Evolutionary conservation across 2,113 vertebrate genomes (phyloP).

Genomic region (Ellobius talpinus): DNA sequence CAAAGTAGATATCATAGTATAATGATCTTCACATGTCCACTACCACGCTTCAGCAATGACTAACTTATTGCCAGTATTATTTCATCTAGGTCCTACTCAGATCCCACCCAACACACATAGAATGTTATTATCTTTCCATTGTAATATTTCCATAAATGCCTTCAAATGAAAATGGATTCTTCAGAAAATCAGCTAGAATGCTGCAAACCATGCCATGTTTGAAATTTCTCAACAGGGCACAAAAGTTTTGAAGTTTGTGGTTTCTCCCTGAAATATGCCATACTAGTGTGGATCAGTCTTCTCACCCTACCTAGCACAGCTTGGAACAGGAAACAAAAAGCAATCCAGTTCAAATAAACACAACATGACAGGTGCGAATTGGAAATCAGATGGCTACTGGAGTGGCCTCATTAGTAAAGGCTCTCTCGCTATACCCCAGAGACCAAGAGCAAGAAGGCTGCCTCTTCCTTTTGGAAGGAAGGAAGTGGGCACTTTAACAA

Average conservation of each 20-base stretch:
- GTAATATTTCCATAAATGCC: no score
- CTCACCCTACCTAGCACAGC: neutral
- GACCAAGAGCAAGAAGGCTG: neutral
- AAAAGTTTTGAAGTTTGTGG: neutral
- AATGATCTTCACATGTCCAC: no score
- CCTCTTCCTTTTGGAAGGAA: slow-evolving; percentile 51
- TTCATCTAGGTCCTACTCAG: no score
- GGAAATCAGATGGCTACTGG: slow-evolving; percentile 59
- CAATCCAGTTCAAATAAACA: slow-evolving; percentile 62
- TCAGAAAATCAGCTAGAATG: no score
- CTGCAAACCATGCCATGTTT: no score
- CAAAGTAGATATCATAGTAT: no score
- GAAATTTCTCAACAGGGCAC: neutral
- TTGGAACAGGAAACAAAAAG: slow-evolving; percentile 56
- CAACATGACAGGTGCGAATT: slow-evolving; percentile 40
- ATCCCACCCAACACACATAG: no score
- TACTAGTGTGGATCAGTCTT: slow-evolving; percentile 35
- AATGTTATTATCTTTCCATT: no score
- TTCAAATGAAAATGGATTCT: no score
- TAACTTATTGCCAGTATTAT: no score
- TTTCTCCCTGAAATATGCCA: slow-evolving; percentile 21
- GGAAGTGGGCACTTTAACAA: neutral
- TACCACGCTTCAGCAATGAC: no score
- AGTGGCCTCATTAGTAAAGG: neutral
- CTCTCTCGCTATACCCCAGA: neutral